These are phyloP conservation scores for Perca fluviatilis DNA, from an alignment of 2,113 vertebrate genomes.

Conservation along the genomic window DNA sequence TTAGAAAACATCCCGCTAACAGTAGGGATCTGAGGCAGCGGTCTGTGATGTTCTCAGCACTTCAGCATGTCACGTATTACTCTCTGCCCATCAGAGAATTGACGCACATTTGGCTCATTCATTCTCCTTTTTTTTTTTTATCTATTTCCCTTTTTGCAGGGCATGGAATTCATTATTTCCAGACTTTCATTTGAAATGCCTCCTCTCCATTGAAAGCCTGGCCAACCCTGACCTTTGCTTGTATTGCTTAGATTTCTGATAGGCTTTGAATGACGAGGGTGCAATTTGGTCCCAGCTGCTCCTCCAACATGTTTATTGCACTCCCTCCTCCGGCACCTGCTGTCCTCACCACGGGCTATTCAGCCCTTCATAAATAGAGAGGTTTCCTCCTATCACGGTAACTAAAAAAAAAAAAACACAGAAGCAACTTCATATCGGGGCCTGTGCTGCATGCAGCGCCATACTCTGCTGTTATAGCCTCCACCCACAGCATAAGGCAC, in stretches of 20 bases:
- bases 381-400: slow-evolving; percentile 50
- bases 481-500: slow-evolving; percentile 62
- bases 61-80: not conserved
- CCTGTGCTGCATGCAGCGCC: slow-evolving; percentile 4
- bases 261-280: slow-evolving; percentile 78
- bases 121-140: slow-evolving; percentile 15
- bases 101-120: slow-evolving; percentile 34
- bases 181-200: slow-evolving; percentile 67
- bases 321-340: slow-evolving; percentile 77
- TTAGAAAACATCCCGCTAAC: slow-evolving; percentile 27
- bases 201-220: slow-evolving; percentile 68
- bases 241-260: slow-evolving; percentile 76
- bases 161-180: slow-evolving; percentile 72
- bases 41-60: not conserved
- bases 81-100: slow-evolving; percentile 11
- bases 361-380: slow-evolving; percentile 55
- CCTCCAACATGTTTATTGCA: slow-evolving; percentile 77
- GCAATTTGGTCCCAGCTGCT: slow-evolving; percentile 82
- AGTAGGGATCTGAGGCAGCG: not conserved
- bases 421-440: slow-evolving; percentile 37
- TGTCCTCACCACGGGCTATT: slow-evolving; percentile 67
- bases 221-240: slow-evolving; percentile 78
- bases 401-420: slow-evolving; percentile 26
- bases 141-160: slow-evolving; percentile 47
- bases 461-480: slow-evolving; percentile 23